Evolutionary conservation across 1,140 invertebrate genomes (phyloP).

Genomic region (Drosophila kurseongensis): DNA sequence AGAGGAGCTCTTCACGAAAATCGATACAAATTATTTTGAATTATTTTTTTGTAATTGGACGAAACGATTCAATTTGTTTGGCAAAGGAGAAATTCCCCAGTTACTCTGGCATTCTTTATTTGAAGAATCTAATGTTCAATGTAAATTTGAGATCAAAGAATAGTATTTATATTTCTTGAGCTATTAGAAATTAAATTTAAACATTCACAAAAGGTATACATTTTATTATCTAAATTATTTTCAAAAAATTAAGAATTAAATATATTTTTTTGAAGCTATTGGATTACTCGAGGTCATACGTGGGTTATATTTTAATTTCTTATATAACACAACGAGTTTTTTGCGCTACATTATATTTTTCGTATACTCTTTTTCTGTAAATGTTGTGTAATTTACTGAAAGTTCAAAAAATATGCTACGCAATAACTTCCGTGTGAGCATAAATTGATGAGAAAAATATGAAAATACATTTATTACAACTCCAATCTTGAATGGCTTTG

Average conservation of each 20-base stretch:
- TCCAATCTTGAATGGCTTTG: neutral
- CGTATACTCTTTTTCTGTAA: no score
- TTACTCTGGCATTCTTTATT: neutral
- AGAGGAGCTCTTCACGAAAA: slow-evolving; percentile 14
- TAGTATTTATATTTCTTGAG: no score
- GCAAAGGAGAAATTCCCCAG: slow-evolving; percentile 2
- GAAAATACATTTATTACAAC: neutral
- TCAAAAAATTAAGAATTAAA: no score
- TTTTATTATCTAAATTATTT: no score
- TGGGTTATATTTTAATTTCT: no score
- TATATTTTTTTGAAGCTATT: no score
- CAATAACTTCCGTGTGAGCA: neutral
- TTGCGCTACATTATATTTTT: no score
- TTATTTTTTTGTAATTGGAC: slow-evolving; percentile 29
- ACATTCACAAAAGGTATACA: no score
- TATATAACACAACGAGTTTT: no score
- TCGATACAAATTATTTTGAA: slow-evolving; percentile 40
- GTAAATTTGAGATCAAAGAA: neutral
- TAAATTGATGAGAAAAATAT: slow-evolving; percentile 8
- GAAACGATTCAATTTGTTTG: neutral
- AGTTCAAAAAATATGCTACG: neutral
- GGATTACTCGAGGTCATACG: no score
- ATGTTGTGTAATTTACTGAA: no score
- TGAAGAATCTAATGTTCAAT: neutral
- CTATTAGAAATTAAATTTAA: no score